Base-by-base conservation (phyloP, 2,797 vertebrate species). In the Sebastes nivosus region DNA sequence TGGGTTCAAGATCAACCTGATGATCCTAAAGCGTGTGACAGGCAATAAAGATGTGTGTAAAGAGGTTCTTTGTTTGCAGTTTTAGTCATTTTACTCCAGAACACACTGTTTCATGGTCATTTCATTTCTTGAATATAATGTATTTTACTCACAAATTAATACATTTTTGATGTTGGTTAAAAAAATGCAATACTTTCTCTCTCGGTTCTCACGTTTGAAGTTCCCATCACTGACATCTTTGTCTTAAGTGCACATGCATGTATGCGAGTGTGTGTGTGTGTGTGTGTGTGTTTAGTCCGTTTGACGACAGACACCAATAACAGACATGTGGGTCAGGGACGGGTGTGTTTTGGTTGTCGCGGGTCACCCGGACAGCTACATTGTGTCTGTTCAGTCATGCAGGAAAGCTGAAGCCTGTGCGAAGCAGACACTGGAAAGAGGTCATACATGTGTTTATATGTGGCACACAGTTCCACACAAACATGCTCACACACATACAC, bases 381-480 rank as follows among this genome's bases (percentile, higher is more conserved):
- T 92, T 92, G 88, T 92, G 82, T 83, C 69, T 78, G 84, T 77
- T 89, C 84, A 79, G 34, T 86, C 92, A 91, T 87, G 88, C 88
- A 84, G 68, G 72, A 81, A 87, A 88, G 75, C 83, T 68, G 72
- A 80, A 83, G 76, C 79, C 60, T 77, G 74, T 75, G 84, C 20
- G 1, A 60, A 24, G 71, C 69, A 75, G 79, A 88, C 81, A 61
- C 54, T 57, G 60, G 67, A 85, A 83, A 73, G 75, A 78, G 88
- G 88, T 89, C 89, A 84, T 77, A 59, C 30, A 68, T 83, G 67
- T 82, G 65, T 75, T 72, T 75, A 60, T 66, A 60, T 72, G 61
- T 87, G 61, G 5, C 46, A 34, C 68, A 36, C 70, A 34, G 50
- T 30, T 76, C 11, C 27, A 52, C 70, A 79, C 60, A 84, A 52